A percentile compares a stretch with the other conserved stretches of the same genome.
Conservation (phyloP, 1,140 invertebrate genomes). For the Drosophila arawakana region DNA sequence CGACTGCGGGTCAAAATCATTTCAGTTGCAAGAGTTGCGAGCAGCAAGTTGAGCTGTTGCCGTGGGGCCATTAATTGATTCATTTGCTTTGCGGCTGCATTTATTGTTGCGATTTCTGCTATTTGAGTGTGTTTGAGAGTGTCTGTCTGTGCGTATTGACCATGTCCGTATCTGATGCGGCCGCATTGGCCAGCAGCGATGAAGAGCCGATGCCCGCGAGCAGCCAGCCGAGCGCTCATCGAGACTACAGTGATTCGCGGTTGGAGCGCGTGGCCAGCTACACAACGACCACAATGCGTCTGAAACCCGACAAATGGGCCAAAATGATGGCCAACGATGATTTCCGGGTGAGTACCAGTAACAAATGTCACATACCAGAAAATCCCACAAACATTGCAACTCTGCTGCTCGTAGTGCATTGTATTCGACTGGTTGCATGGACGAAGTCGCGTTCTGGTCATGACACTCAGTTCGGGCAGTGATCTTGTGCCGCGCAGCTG, state of each 20-base stretch:
- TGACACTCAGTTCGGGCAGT: conserved; percentile 85
- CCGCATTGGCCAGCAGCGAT: conserved; percentile 63
- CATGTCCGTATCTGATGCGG: conserved; percentile 51
- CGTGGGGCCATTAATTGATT: conserved; percentile 60
- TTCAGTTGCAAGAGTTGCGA: conserved; percentile 50
- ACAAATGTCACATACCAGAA: not conserved
- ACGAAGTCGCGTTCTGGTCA: conserved; percentile 85
- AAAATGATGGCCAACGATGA: conserved; percentile 90
- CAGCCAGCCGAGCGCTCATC: conserved; percentile 38
- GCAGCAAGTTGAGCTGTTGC: conserved; percentile 55
- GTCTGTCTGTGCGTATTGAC: not conserved
- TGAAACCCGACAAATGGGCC: conserved; percentile 91
- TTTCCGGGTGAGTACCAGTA: conserved; percentile 62
- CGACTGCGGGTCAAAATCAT: conserved; percentile 65
- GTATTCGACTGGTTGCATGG: conserved; percentile 85
- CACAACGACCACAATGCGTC: conserved; percentile 87
- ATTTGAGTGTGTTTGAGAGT: not conserved
- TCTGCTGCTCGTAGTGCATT: conserved; percentile 84
- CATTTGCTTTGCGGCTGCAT: conserved; percentile 46
- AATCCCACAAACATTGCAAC: not conserved
- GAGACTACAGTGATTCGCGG: conserved; percentile 69
- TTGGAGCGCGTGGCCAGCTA: conserved; percentile 74
- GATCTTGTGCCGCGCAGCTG: conserved; percentile 80
- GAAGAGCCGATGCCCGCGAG: conserved; percentile 50
- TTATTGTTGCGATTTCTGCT: conserved; percentile 6